Evolutionary conservation across 2,888 invertebrate genomes (phyloP), one percentile per base, ranked within the genome.

Genomic region (Rhingia campestris): DNA sequence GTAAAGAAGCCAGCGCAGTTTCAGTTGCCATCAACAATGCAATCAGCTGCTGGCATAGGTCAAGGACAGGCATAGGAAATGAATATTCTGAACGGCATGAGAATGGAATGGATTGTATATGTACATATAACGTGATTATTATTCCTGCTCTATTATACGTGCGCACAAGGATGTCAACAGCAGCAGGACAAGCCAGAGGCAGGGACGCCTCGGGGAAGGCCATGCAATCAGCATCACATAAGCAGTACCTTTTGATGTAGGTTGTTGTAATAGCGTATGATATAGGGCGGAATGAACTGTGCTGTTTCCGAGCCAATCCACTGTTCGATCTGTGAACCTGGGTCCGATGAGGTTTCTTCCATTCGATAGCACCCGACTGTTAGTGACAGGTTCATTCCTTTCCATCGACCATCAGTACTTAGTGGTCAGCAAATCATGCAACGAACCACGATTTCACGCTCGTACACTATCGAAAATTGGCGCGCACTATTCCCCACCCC

Each of bases 301-400:
- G 93, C 93, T 61, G 94, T 94, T 90, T 94, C 94, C 89, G 94
- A 93, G 63, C 94, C 94, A 89, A 94, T 94, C 94, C 94, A 94
- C 86, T 91, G 91, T 74, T 88, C 87, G 87, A 88, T 87, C 41
- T 86, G 84, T 70, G 88, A 86, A 70, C 86, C 77, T 69, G 87
- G 77, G 22, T 56, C 47, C 58, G 86, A 81, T 64, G 86, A 85
- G 39, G 33, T 86, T 74, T 87, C 87, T 81, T 88, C 88, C 89
- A 88, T 88, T 85, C 86, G 80, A 59, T 35, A 77, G 43, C 66
- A 74, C 59, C 47, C 79, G 51, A 73, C 45, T 66, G 64, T 47
- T 53, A 69, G 9, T 70, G 70, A 35, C 33, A 56, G 49, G 6
- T 56, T 56, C 70, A 84, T 84, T 41, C 43, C 70, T 64, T 53